Conservation (phyloP, 1,140 invertebrate species). For the Panulirus ornatus region DNA sequence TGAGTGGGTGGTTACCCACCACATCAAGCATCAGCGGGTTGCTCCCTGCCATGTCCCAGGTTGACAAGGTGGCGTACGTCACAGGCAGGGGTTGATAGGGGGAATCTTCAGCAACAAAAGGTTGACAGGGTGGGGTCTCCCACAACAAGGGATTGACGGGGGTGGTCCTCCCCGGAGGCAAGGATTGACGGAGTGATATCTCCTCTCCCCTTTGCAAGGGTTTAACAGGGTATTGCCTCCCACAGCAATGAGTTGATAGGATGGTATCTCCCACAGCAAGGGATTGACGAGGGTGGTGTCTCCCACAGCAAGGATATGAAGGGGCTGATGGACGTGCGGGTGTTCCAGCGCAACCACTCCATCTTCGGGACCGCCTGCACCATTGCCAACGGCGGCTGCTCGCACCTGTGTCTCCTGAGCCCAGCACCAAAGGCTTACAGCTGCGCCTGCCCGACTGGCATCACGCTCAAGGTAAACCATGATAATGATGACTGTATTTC, state of each 20-base stretch:
- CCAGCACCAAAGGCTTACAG: slow-evolving; percentile 81
- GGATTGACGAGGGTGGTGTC: background rate
- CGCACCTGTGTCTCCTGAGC: slow-evolving; percentile 81
- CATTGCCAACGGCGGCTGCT: slow-evolving; percentile 79
- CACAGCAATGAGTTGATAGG: background rate
- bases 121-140: background rate
- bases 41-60: too few relatives aligned
- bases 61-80: too few relatives aligned
- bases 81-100: too few relatives aligned
- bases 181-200: too few relatives aligned
- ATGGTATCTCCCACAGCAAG: background rate
- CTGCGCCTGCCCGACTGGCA: slow-evolving; percentile 81
- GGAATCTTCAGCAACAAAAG: background rate
- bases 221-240: too few relatives aligned
- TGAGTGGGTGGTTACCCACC: too few relatives aligned
- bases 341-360: slow-evolving; percentile 86
- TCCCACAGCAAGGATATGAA: slow-evolving; percentile 45
- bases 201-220: too few relatives aligned
- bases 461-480: slow-evolving; percentile 78
- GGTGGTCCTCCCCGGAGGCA: background rate
- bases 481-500: too few relatives aligned
- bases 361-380: slow-evolving; percentile 84
- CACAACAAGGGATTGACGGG: too few relatives aligned
- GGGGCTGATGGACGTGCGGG: slow-evolving; percentile 86
- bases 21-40: too few relatives aligned